phyloP scores from a whole-genome alignment of 2,888 invertebrate species.

The Parnassius glacialis region DNA sequence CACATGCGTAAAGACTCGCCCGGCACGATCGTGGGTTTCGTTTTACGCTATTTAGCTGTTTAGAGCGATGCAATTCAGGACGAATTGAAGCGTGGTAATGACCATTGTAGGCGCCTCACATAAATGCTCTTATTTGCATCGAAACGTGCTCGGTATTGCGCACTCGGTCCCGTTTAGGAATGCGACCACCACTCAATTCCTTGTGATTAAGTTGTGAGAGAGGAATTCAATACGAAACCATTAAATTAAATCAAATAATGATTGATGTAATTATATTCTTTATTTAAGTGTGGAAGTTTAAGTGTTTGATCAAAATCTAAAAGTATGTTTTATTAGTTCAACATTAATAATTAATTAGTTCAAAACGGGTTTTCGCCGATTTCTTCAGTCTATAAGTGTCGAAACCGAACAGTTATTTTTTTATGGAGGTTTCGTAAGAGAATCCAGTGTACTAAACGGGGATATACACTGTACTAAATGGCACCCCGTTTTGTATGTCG shows the following conservation, averaged over 20 bases:
- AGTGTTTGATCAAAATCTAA: too few species aligned
- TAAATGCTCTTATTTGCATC: conserved; percentile 72
- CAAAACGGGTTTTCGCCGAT: too few species aligned
- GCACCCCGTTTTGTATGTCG: too few species aligned
- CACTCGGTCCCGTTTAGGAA: conserved; percentile 46
- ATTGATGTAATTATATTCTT: not conserved
- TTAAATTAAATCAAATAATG: not conserved
- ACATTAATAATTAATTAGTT: too few species aligned
- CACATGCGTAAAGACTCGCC: conserved; percentile 45
- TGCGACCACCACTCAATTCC: conserved; percentile 43
- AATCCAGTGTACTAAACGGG: too few species aligned
- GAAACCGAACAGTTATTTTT: too few species aligned
- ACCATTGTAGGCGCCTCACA: conserved; percentile 63
- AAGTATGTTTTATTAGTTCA: too few species aligned
- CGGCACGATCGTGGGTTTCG: conserved; percentile 47
- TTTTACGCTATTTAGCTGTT: conserved; percentile 68
- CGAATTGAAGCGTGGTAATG: conserved; percentile 73
- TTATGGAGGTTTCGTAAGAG: too few species aligned
- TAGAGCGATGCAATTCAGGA: conserved; percentile 54
- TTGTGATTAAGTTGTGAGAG: conserved; percentile 32
- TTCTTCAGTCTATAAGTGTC: too few species aligned
- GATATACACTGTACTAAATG: too few species aligned
- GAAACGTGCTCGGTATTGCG: conserved; percentile 63
- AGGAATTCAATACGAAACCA: conserved; percentile 34
- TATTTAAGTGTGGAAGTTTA: too few species aligned